Percentiles rank a stretch among this genome's conserved stretches.
phyloP scores from a whole-genome alignment of 2,888 invertebrate genomes.

The Mythimna loreyi region DNA sequence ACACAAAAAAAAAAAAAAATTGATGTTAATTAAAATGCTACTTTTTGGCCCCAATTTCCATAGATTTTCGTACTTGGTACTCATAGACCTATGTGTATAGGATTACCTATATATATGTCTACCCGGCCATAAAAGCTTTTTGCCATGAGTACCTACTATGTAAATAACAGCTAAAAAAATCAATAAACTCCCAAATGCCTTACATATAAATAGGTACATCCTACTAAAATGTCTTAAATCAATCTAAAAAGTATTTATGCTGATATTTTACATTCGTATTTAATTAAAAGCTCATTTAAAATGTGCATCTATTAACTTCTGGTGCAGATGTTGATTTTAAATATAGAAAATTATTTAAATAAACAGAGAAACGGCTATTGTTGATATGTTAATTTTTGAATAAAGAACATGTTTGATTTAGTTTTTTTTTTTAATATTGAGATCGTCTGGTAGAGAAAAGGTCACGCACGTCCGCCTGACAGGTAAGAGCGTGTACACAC shows the following conservation, averaged over 20 bases:
- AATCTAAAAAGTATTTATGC: conserved; percentile 4
- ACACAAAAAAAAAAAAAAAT: too few species aligned
- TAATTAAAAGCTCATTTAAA: conserved; percentile 41
- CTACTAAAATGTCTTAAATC: conserved; percentile 8
- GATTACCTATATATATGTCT: too few species aligned
- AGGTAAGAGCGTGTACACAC: not conserved
- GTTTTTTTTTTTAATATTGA: conserved; percentile 4
- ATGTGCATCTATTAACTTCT: conserved; percentile 42
- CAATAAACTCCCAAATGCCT: not conserved
- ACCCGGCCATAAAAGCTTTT: not conserved
- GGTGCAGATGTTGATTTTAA: conserved; percentile 16
- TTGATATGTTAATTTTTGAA: conserved; percentile 24
- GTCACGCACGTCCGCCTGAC: conserved; percentile 1
- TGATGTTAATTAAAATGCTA: too few species aligned
- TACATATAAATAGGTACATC: conserved; percentile 18
- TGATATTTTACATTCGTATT: conserved; percentile 17
- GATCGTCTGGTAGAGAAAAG: conserved; percentile 14
- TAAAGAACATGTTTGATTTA: not conserved
- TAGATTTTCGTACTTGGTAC: too few species aligned
- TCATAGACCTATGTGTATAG: too few species aligned
- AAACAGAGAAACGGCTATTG: conserved; percentile 27
- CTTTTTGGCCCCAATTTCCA: too few species aligned
- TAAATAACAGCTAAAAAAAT: not conserved
- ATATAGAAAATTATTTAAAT: conserved; percentile 21
- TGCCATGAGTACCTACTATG: not conserved